A percentile compares a stretch with the other conserved stretches of the same genome.
Evolutionary conservation across 2,113 vertebrate species (phyloP).

Genomic region (Rissa tridactyla): DNA sequence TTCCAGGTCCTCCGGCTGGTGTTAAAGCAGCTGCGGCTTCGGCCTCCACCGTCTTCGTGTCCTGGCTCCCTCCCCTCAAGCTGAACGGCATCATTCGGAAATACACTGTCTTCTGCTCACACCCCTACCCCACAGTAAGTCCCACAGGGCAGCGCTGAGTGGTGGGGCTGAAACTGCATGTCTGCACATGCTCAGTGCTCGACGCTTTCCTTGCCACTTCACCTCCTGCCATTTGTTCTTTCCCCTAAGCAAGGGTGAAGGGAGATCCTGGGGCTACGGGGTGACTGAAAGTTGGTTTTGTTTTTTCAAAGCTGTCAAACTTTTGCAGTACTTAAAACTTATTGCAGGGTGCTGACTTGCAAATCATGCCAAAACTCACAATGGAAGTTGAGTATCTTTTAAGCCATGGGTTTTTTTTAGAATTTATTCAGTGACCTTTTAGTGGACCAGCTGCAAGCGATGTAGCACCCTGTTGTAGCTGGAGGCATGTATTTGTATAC

Average conservation of each 20-base stretch:
- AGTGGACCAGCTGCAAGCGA: neutral
- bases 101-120: conserved; percentile 97
- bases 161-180: rapidly evolving
- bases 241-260: neutral
- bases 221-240: neutral
- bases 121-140: conserved; percentile 94
- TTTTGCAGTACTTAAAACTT: neutral
- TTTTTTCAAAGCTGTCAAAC: neutral
- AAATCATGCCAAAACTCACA: neutral
- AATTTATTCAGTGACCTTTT: neutral
- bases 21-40: conserved; percentile 94
- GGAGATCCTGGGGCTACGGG: neutral
- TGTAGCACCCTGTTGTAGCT: neutral
- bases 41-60: conserved; percentile 91
- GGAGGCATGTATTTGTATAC: neutral
- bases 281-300: neutral
- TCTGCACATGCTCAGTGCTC: neutral
- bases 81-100: conserved; percentile 96
- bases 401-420: neutral
- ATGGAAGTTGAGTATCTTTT: neutral
- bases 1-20: conserved; percentile 94
- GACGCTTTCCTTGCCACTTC: neutral
- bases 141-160: neutral
- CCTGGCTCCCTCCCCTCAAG: conserved; percentile 95
- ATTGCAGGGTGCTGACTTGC: neutral